Percentiles rank a stretch among this genome's conserved stretches.
phyloP scores from a whole-genome alignment of 2,888 invertebrate genomes.

The Campoletis raptor region DNA sequence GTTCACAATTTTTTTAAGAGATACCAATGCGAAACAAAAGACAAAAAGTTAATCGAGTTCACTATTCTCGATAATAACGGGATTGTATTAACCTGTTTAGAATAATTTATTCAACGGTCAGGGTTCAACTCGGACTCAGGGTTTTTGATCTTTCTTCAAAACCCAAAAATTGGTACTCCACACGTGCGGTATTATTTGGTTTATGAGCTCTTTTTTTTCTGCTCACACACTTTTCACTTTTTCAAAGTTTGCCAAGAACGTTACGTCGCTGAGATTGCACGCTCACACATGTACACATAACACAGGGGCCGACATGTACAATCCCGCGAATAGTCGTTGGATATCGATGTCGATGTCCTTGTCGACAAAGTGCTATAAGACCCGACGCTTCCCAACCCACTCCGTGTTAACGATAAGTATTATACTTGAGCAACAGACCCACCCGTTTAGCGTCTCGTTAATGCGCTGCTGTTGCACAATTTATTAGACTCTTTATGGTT shows the following conservation, averaged over 20 bases:
- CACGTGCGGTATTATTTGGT: background rate
- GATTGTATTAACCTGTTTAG: constrained; percentile 2
- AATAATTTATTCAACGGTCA: constrained; percentile 26
- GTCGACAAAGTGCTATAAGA: constrained; percentile 50
- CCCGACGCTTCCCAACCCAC: constrained; percentile 23
- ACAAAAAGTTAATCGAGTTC: background rate
- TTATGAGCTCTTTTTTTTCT: constrained; percentile 16
- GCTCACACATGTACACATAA: background rate
- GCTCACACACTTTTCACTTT: background rate
- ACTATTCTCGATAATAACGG: constrained; percentile 27
- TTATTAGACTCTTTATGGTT: constrained; percentile 69
- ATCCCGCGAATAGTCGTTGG: constrained; percentile 63
- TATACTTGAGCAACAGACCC: constrained; percentile 73
- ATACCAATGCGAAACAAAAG: background rate
- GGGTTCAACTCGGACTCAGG: background rate
- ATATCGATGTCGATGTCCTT: constrained; percentile 71
- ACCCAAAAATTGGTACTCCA: background rate
- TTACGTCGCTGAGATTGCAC: constrained; percentile 13
- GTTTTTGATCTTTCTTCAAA: background rate
- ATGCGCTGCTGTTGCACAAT: constrained; percentile 76
- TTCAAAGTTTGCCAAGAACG: constrained; percentile 11
- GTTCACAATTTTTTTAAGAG: background rate
- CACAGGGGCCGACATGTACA: constrained; percentile 34
- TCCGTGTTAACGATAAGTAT: constrained; percentile 71
- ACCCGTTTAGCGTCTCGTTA: constrained; percentile 76